These are phyloP conservation scores for Haemorhous mexicanus DNA, from an alignment of 2,113 vertebrate genomes.

Conservation along the genomic window DNA sequence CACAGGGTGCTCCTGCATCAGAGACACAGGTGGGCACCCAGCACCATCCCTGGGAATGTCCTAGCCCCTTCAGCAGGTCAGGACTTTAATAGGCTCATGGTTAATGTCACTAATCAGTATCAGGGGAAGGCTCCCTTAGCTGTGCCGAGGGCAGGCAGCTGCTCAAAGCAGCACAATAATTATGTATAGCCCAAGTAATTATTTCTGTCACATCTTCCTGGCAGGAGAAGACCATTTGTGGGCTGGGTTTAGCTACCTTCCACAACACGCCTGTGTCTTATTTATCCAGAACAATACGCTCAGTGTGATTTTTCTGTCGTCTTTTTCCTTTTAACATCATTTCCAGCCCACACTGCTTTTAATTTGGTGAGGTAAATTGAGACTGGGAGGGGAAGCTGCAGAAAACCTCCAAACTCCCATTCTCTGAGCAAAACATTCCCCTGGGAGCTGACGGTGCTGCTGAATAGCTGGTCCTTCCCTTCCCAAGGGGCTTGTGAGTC, in stretches of 20 bases:
- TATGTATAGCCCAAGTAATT: conserved; percentile 48
- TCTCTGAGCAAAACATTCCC: not conserved
- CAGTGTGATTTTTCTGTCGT: conserved; percentile 35
- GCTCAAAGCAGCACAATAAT: conserved; percentile 44
- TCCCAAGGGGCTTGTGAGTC: not conserved
- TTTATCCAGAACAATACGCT: conserved; percentile 52
- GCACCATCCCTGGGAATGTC: not conserved
- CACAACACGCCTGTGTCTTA: conserved; percentile 43
- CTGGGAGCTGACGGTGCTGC: not conserved
- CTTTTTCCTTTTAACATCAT: conserved; percentile 12
- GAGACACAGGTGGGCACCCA: not conserved
- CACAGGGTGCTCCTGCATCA: not conserved
- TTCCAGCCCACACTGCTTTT: conserved; percentile 57
- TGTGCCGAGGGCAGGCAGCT: conserved; percentile 35
- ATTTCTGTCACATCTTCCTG: conserved; percentile 62
- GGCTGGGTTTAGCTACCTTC: conserved; percentile 49
- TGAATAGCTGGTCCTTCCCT: conserved; percentile 12
- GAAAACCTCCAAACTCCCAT: conserved; percentile 14
- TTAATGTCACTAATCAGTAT: not conserved
- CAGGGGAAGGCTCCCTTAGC: not conserved
- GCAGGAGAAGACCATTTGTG: conserved; percentile 46
- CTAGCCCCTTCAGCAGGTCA: not conserved
- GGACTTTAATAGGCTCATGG: not conserved
- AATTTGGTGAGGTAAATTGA: conserved; percentile 38
- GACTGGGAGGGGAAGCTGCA: conserved; percentile 38